Conservation (phyloP, 2,797 vertebrate species). For the Knipowitschia caucasica region DNA sequence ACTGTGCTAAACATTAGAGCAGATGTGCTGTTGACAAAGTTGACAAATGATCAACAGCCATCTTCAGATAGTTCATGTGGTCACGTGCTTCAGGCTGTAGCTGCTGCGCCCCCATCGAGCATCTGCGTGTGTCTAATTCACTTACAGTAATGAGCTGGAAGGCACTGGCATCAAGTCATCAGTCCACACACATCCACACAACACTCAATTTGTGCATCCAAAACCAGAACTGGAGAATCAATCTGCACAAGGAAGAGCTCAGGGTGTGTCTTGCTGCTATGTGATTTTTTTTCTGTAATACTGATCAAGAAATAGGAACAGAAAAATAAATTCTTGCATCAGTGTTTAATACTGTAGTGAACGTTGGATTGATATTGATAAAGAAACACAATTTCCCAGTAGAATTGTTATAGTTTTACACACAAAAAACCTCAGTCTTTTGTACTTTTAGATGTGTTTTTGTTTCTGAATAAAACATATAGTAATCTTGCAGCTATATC, state of each 20-base stretch:
- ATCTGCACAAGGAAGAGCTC: background rate
- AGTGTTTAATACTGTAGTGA: too few relatives aligned
- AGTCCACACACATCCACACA: constrained; percentile 39
- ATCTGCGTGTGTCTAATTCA: constrained; percentile 57
- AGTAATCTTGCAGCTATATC: too few relatives aligned
- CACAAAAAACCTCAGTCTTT: too few relatives aligned
- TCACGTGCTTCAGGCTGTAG: background rate
- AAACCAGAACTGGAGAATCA: background rate
- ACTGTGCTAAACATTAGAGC: background rate
- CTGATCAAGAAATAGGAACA: too few relatives aligned
- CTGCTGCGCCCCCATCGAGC: constrained; percentile 29
- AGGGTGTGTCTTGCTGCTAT: too few relatives aligned
- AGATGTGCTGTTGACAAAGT: background rate
- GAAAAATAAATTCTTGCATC: too few relatives aligned
- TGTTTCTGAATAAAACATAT: too few relatives aligned
- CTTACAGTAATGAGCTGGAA: constrained; percentile 66
- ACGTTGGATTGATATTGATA: too few relatives aligned
- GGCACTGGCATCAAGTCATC: constrained; percentile 46
- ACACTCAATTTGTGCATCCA: constrained; percentile 14
- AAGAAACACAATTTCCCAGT: too few relatives aligned
- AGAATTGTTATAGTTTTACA: too few relatives aligned
- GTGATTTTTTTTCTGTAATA: too few relatives aligned
- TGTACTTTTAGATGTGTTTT: too few relatives aligned
- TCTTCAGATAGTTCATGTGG: background rate
- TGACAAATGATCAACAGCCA: background rate